Percentiles rank a stretch among this genome's conserved stretches.
phyloP scores from a whole-genome alignment of 2,113 vertebrate species.

The Nothocercus nigrocapillus region DNA sequence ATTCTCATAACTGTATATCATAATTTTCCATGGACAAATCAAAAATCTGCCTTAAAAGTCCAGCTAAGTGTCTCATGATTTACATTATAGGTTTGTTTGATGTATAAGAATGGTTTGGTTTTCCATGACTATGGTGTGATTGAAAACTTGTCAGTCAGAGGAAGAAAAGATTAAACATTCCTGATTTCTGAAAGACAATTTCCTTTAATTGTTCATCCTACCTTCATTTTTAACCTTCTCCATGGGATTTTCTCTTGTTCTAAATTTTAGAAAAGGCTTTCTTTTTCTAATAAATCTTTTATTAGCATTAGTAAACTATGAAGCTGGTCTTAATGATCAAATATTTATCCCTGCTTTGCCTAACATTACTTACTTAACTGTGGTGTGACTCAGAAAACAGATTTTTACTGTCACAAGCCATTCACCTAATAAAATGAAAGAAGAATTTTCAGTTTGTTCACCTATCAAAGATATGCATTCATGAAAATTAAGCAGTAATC shows the following conservation, averaged over 20 bases:
- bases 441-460: neutral
- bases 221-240: slow-evolving; percentile 21
- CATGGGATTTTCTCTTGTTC: slow-evolving; percentile 32
- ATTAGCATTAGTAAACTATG: neutral
- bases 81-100: neutral
- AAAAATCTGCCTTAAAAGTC: neutral
- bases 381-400: neutral
- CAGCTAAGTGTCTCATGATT: neutral
- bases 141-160: neutral
- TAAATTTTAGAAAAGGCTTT: neutral
- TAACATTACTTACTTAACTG: neutral
- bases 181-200: slow-evolving; percentile 22
- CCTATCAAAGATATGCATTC: neutral
- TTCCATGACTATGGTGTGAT: neutral
- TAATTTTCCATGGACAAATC: neutral
- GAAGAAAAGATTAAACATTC: slow-evolving; percentile 17
- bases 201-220: slow-evolving; percentile 42
- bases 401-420: neutral
- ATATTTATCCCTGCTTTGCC: neutral
- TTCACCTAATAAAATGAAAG: neutral
- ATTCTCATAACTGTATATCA: neutral
- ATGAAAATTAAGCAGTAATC: neutral
- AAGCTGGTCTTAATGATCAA: neutral
- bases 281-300: neutral
- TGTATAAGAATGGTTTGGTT: neutral